These are phyloP conservation scores for Steatocranus sp. DNA, from an alignment of 2,797 vertebrate genomes.

Conservation along the genomic window DNA sequence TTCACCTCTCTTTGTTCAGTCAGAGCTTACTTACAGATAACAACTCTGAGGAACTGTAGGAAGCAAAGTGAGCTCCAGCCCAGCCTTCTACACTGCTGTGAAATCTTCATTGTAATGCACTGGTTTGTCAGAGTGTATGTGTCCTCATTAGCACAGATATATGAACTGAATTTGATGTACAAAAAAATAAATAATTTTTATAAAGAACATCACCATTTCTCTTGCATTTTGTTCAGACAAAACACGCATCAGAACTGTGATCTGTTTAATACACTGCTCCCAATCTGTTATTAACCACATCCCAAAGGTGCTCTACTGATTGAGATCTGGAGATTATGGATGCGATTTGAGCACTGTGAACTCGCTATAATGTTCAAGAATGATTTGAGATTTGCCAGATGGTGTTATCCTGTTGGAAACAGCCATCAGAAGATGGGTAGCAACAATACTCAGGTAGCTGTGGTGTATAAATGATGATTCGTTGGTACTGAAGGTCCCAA, in stretches of 20 bases:
- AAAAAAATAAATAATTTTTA: constrained; percentile 76
- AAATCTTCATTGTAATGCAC: constrained; percentile 78
- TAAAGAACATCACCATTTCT: not conserved
- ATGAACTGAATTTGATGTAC: constrained; percentile 53
- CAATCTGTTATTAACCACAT: not conserved
- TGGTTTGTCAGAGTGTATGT: constrained; percentile 70
- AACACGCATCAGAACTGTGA: not conserved
- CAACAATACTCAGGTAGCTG: not conserved
- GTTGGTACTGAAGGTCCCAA: not conserved
- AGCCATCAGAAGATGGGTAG: not conserved
- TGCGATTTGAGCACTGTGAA: not conserved
- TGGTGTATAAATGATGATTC: not conserved
- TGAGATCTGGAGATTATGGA: not conserved
- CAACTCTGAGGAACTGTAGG: not conserved
- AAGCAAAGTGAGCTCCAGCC: constrained; percentile 28
- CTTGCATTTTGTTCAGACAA: not conserved
- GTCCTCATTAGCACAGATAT: constrained; percentile 65
- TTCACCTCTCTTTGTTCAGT: not conserved
- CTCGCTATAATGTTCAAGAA: not conserved
- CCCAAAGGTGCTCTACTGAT: not conserved
- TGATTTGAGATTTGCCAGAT: not conserved
- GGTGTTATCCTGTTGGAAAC: not conserved
- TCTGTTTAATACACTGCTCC: not conserved
- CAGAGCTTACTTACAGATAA: not conserved
- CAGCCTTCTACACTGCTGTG: constrained; percentile 75